These are phyloP conservation scores for Amblyopsis hoosieri DNA, from an alignment of 2,797 vertebrate species.

Conservation along the genomic window DNA sequence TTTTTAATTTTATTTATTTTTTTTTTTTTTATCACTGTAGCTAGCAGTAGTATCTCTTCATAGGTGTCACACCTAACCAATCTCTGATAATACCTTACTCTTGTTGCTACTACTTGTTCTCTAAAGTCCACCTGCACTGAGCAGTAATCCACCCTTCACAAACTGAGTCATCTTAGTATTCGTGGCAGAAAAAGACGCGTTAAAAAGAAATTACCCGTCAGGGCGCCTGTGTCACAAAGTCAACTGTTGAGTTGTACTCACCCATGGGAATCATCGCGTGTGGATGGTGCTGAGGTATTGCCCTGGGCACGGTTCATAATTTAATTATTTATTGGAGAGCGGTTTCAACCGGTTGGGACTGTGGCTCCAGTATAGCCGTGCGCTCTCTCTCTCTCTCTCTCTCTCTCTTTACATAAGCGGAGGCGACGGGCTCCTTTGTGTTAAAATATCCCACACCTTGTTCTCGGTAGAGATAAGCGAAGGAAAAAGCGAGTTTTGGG, in stretches of 20 bases:
- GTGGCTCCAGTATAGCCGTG: conserved; percentile 38
- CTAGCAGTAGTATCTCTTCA: no score
- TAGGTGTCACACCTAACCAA: no score
- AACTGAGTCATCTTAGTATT: no score
- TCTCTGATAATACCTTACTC: no score
- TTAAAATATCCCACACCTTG: background rate
- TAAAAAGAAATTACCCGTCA: background rate
- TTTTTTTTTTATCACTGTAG: no score
- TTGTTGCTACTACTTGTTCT: no score
- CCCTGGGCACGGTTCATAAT: conserved; percentile 48
- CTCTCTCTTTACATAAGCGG: conserved; percentile 32
- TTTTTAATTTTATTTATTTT: no score
- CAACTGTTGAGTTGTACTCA: background rate
- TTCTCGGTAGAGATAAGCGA: no score
- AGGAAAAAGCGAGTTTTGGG: no score
- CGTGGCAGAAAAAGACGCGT: no score
- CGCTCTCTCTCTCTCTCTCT: conserved; percentile 10
- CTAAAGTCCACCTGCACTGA: no score
- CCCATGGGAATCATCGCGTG: background rate
- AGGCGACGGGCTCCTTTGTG: conserved; percentile 20
- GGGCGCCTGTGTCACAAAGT: conserved; percentile 16
- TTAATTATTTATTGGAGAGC: conserved; percentile 70
- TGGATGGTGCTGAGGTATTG: conserved; percentile 22
- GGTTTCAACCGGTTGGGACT: conserved; percentile 71
- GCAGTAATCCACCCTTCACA: no score